These are phyloP conservation scores for Oscheius sp. DNA, from an alignment of 2,888 invertebrate species.

Conservation along the genomic window DNA sequence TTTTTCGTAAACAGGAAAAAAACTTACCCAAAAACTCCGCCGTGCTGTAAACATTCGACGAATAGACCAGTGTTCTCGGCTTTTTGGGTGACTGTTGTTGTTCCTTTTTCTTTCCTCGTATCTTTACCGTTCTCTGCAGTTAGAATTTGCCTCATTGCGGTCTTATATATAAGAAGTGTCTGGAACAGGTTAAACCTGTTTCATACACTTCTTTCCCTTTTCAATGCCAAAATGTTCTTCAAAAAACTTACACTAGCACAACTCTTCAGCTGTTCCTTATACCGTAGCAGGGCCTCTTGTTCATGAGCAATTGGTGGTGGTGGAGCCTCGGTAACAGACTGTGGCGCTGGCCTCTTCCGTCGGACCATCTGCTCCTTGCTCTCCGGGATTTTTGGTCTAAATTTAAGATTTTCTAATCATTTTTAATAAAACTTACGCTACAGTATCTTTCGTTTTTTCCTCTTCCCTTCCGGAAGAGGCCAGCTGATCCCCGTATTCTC, in stretches of 20 bases:
- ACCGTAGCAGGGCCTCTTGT: neutral
- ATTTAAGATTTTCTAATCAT: too few species aligned
- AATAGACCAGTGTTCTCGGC: too few species aligned
- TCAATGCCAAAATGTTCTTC: neutral
- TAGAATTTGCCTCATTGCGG: too few species aligned
- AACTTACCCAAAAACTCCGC: too few species aligned
- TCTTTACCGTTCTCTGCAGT: neutral
- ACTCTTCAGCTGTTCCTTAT: neutral
- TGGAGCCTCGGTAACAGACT: too few species aligned
- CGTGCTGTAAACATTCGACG: too few species aligned
- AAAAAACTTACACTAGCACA: neutral
- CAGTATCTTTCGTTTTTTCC: neutral
- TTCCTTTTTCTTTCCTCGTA: neutral
- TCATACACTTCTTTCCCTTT: neutral
- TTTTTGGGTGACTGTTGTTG: neutral
- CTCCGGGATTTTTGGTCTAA: too few species aligned
- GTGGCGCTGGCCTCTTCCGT: too few species aligned
- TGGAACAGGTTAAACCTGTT: neutral
- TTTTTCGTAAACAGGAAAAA: too few species aligned
- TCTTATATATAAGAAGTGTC: neutral
- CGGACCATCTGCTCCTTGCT: too few species aligned
- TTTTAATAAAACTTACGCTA: neutral
- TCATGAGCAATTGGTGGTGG: too few species aligned
- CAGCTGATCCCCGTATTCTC: slow-evolving; percentile 36
- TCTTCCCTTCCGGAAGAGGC: slow-evolving; percentile 11